Evolutionary conservation across 2,888 invertebrate genomes (phyloP).

Genomic region (Cybosia mesomella): DNA sequence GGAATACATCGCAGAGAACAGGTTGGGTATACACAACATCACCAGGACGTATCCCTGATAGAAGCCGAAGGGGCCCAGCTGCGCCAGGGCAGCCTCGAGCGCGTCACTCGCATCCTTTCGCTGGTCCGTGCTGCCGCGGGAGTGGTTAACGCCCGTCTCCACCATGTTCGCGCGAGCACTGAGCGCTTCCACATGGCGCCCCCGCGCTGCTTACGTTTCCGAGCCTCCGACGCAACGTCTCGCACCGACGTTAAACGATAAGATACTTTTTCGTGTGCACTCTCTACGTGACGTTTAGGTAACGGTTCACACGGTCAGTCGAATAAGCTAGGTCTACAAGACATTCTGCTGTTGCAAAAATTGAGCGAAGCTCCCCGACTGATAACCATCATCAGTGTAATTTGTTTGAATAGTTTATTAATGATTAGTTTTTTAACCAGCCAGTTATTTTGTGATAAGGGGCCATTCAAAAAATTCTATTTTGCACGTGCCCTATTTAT

Average conservation of each 20-base stretch:
- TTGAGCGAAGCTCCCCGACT: too few species aligned
- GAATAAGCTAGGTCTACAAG: too few species aligned
- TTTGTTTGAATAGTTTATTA: too few species aligned
- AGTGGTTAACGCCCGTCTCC: constrained; percentile 21
- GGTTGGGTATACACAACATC: constrained; percentile 79
- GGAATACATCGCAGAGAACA: constrained; percentile 84
- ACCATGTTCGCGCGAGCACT: constrained; percentile 30
- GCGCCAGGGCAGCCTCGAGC: constrained; percentile 71
- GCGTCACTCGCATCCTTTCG: constrained; percentile 49
- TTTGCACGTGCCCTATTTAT: too few species aligned
- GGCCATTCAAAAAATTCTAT: too few species aligned
- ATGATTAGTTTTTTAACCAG: too few species aligned
- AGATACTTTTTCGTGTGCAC: constrained; percentile 4
- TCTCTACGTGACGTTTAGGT: constrained; percentile 6
- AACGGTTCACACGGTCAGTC: too few species aligned
- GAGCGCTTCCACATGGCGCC: constrained; percentile 13
- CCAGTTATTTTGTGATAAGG: too few species aligned
- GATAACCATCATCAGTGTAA: too few species aligned
- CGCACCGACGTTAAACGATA: neutral
- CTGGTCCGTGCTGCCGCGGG: constrained; percentile 4
- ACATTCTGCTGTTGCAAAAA: too few species aligned
- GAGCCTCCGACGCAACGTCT: neutral
- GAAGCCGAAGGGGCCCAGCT: constrained; percentile 77
- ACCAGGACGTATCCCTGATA: constrained; percentile 75
- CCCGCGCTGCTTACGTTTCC: neutral